A percentile compares a stretch with the other conserved stretches of the same genome.
phyloP scores from a whole-genome alignment of 1,140 invertebrate species.

The Coelopa frigida region DNA sequence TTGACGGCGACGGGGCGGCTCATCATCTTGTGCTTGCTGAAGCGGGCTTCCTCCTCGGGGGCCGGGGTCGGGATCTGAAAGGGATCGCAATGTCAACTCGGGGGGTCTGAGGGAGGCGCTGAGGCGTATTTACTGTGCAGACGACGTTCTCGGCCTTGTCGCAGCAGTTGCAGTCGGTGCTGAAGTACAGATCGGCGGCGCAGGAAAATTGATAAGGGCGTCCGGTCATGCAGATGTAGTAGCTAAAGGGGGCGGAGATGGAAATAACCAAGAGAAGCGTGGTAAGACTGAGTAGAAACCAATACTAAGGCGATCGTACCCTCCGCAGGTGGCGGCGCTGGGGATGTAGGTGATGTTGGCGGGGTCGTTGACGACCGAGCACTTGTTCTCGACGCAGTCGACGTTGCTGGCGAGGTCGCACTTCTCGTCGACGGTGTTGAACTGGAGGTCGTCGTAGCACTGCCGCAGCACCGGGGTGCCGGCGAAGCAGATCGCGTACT shows the following conservation, averaged over 20 bases:
- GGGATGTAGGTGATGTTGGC: constrained; percentile 3
- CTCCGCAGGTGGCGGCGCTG: constrained; percentile 2
- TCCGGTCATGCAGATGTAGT: constrained; percentile 11
- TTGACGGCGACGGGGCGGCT: background rate
- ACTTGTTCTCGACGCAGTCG: constrained; percentile 12
- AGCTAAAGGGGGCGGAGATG: constrained; percentile 2
- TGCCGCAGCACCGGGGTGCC: background rate
- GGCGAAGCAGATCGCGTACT: constrained; percentile 11
- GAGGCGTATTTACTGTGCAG: constrained; percentile 8
- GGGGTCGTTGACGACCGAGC: background rate
- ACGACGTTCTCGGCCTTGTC: constrained; percentile 1
- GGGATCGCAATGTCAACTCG: background rate
- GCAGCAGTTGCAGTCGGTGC: constrained; percentile 3
- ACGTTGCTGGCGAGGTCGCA: constrained; percentile 11
- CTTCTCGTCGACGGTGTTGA: background rate
- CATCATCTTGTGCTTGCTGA: background rate
- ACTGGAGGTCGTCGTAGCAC: constrained; percentile 9
- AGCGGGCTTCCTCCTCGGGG: background rate
- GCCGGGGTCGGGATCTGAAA: background rate
- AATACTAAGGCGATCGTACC: no score
- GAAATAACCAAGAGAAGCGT: no score
- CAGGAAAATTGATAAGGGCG: background rate
- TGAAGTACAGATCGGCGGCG: constrained; percentile 6
- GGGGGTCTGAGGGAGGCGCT: background rate
- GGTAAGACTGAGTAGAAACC: no score